phyloP scores from a whole-genome alignment of 1,140 invertebrate genomes.

The Lysiphlebus fabarum region DNA sequence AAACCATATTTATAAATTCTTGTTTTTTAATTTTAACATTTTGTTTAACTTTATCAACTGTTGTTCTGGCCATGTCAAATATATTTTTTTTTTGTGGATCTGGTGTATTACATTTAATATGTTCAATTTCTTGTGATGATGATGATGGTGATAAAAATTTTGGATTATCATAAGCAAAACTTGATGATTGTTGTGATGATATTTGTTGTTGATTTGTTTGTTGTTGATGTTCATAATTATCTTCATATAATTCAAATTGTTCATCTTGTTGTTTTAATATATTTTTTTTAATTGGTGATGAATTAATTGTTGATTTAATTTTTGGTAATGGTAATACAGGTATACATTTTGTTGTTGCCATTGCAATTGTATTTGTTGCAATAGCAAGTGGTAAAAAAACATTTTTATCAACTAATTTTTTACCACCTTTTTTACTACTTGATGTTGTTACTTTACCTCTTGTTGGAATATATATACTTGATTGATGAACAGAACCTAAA shows the following conservation, averaged over 20 bases:
- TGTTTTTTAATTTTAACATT: slow-evolving; percentile 61
- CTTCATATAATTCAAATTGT: no score
- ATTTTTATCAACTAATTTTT: slow-evolving; percentile 52
- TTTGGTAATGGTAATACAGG: slow-evolving; percentile 32
- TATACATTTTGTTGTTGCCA: slow-evolving; percentile 51
- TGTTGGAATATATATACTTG: slow-evolving; percentile 49
- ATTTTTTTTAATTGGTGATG: not conserved
- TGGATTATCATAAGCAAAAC: slow-evolving; percentile 56
- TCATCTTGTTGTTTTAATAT: slow-evolving; percentile 20
- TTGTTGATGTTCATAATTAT: not conserved
- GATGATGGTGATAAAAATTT: slow-evolving; percentile 57
- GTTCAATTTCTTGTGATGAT: slow-evolving; percentile 46
- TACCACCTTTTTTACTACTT: slow-evolving; percentile 58
- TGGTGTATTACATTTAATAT: slow-evolving; percentile 65
- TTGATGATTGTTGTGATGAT: slow-evolving; percentile 40
- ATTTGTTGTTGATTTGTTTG: slow-evolving; percentile 17
- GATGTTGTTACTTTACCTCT: slow-evolving; percentile 46
- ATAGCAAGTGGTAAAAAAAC: slow-evolving; percentile 51
- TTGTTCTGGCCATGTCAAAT: slow-evolving; percentile 53
- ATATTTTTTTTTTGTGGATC: slow-evolving; percentile 66
- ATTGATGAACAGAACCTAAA: slow-evolving; percentile 56
- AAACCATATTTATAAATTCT: slow-evolving; percentile 68
- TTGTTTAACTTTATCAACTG: slow-evolving; percentile 59
- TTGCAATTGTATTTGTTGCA: slow-evolving; percentile 51
- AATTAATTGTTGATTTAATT: not conserved